Evolutionary conservation across 2,113 vertebrate species (phyloP).

Genomic region (Scartelaos histophorus): DNA sequence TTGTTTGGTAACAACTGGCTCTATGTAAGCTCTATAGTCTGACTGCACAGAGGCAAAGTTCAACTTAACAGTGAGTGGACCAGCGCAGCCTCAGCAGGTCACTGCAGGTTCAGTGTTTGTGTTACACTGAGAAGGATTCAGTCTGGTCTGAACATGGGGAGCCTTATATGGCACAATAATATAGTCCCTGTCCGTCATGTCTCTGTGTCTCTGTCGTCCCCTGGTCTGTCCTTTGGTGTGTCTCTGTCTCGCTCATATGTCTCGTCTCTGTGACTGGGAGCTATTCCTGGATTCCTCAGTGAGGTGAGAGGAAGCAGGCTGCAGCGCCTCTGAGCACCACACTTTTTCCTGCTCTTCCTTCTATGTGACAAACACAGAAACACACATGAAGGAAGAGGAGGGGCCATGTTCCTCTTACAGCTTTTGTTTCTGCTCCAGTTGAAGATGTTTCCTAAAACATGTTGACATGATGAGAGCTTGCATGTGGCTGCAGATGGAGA

Average conservation of each 20-base stretch:
- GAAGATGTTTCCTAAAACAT: constrained; percentile 53
- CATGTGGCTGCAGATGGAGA: constrained; percentile 37
- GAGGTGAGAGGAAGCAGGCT: constrained; percentile 69
- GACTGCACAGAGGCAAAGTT: constrained; percentile 30
- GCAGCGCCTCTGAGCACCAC: constrained; percentile 31
- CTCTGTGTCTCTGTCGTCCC: background rate
- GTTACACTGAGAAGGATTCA: constrained; percentile 24
- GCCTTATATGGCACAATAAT: constrained; percentile 67
- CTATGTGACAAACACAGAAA: constrained; percentile 10
- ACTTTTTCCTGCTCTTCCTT: constrained; percentile 27
- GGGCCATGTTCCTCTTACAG: constrained; percentile 25
- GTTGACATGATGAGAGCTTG: constrained; percentile 38
- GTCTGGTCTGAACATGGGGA: constrained; percentile 23
- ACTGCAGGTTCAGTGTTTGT: constrained; percentile 37
- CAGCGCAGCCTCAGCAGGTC: constrained; percentile 25
- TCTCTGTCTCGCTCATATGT: constrained; percentile 14
- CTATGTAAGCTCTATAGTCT: constrained; percentile 27
- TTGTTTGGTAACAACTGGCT: background rate
- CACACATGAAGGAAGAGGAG: constrained; percentile 7
- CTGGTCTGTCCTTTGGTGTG: constrained; percentile 15
- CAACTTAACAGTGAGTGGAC: constrained; percentile 32
- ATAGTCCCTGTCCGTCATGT: constrained; percentile 12
- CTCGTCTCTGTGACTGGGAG: constrained; percentile 45
- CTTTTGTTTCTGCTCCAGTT: constrained; percentile 44
- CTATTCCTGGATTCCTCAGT: constrained; percentile 64